Percentiles rank a stretch among this genome's conserved stretches.
These are phyloP conservation scores for Pipistrellus kuhlii DNA, from an alignment of 2,797 vertebrate genomes.

Conservation along the genomic window DNA sequence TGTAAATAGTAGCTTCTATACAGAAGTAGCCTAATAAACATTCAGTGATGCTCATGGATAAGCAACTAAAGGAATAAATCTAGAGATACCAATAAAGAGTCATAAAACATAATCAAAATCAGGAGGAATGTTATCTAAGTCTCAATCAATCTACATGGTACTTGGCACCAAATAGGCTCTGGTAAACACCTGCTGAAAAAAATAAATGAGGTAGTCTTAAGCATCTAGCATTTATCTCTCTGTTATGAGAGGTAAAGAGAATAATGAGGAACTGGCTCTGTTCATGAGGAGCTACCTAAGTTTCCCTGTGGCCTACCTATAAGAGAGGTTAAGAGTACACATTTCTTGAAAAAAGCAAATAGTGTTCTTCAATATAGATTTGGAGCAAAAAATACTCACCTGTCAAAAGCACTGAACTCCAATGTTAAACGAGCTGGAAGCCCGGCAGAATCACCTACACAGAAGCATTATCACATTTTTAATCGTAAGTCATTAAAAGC, in stretches of 20 bases:
- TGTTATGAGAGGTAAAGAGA: neutral
- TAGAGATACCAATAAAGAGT: constrained; percentile 23
- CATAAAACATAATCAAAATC: constrained; percentile 44
- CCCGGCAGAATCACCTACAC: constrained; percentile 93
- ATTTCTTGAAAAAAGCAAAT: constrained; percentile 21
- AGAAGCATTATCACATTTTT: constrained; percentile 70
- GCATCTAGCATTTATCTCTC: neutral
- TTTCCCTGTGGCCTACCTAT: neutral
- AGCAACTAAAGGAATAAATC: constrained; percentile 12
- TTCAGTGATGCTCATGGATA: neutral
- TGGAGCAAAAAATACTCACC: constrained; percentile 89
- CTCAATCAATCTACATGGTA: neutral
- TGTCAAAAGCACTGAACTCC: constrained; percentile 98
- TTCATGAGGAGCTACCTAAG: neutral
- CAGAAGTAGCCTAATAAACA: constrained; percentile 7
- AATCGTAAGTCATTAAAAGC: constrained; percentile 26
- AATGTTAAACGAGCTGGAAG: constrained; percentile 96
- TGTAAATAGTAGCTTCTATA: neutral
- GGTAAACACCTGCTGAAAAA: neutral
- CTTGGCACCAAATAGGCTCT: neutral
- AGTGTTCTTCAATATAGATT: constrained; percentile 24
- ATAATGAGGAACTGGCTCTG: neutral
- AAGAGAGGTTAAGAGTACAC: neutral
- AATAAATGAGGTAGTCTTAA: neutral
- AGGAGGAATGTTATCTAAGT: neutral